Evolutionary conservation across 2,888 invertebrate species (phyloP).

Genomic region (Erebia ligea): DNA sequence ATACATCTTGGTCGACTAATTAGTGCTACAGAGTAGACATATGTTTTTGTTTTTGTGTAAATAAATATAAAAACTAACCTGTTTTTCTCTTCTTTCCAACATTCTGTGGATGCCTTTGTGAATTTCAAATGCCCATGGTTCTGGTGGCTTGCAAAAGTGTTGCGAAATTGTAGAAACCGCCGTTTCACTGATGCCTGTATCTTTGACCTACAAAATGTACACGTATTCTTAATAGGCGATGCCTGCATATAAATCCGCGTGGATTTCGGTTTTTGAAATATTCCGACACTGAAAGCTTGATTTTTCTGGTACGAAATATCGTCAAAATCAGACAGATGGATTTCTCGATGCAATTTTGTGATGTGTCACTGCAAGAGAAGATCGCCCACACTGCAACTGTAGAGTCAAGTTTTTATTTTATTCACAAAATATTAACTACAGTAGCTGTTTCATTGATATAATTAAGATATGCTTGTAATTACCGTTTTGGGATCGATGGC

Average conservation of each 20-base stretch:
- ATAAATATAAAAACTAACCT: constrained; percentile 51
- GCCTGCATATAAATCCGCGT: too few species aligned
- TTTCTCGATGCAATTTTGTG: too few species aligned
- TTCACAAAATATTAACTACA: too few species aligned
- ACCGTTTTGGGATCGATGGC: constrained; percentile 90
- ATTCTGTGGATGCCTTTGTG: constrained; percentile 70
- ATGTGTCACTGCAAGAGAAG: too few species aligned
- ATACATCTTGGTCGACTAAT: neutral
- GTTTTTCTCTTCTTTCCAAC: constrained; percentile 60
- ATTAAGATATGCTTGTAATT: neutral
- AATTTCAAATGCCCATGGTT: constrained; percentile 70
- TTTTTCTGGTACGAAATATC: too few species aligned
- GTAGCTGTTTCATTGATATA: neutral
- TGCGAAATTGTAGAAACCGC: constrained; percentile 62
- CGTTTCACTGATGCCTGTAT: constrained; percentile 61
- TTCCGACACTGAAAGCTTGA: too few species aligned
- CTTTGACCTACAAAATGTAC: constrained; percentile 54
- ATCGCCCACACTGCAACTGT: too few species aligned
- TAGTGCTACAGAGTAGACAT: neutral
- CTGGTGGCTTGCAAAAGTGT: constrained; percentile 69
- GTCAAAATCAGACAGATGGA: too few species aligned
- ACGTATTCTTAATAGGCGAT: neutral
- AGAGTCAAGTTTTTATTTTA: too few species aligned
- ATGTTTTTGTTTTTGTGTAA: too few species aligned
- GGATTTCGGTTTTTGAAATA: too few species aligned